Percentiles rank a stretch among this genome's conserved stretches.
phyloP scores from a whole-genome alignment of 2,888 invertebrate genomes.

The Acronicta alni region DNA sequence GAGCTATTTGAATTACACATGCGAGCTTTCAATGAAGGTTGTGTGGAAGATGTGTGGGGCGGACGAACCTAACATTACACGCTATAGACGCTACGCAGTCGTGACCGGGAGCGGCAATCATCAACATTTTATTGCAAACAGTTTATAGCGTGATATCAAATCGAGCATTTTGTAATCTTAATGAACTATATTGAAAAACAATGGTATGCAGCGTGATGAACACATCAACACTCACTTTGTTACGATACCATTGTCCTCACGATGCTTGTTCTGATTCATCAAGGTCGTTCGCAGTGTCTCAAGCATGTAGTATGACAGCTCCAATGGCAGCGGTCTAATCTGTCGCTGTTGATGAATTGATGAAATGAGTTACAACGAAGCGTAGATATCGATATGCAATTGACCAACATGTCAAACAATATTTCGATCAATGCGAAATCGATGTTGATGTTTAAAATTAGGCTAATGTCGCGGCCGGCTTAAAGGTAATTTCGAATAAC shows the following conservation, averaged over 20 bases:
- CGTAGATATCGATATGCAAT: conserved; percentile 11
- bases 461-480: neutral
- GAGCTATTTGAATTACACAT: conserved; percentile 71
- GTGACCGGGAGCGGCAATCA: conserved; percentile 56
- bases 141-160: conserved; percentile 35
- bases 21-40: conserved; percentile 63
- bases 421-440: conserved; percentile 20
- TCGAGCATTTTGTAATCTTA: conserved; percentile 31
- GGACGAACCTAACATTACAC: conserved; percentile 36
- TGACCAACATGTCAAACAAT: conserved; percentile 25
- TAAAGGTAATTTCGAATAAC: no score
- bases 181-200: conserved; percentile 30
- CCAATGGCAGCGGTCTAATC: conserved; percentile 41
- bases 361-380: conserved; percentile 36
- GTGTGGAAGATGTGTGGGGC: conserved; percentile 56
- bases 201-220: conserved; percentile 46
- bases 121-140: conserved; percentile 49
- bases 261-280: conserved; percentile 48
- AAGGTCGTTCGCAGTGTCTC: conserved; percentile 52
- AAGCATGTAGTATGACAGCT: conserved; percentile 40
- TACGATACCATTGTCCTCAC: conserved; percentile 54
- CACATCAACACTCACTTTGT: conserved; percentile 56
- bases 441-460: conserved; percentile 14
- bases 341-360: conserved; percentile 36
- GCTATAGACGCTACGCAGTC: conserved; percentile 37